A percentile compares a stretch with the other conserved stretches of the same genome.
Conservation (phyloP, 1,140 invertebrate genomes). For the Seison nebaliae region DNA sequence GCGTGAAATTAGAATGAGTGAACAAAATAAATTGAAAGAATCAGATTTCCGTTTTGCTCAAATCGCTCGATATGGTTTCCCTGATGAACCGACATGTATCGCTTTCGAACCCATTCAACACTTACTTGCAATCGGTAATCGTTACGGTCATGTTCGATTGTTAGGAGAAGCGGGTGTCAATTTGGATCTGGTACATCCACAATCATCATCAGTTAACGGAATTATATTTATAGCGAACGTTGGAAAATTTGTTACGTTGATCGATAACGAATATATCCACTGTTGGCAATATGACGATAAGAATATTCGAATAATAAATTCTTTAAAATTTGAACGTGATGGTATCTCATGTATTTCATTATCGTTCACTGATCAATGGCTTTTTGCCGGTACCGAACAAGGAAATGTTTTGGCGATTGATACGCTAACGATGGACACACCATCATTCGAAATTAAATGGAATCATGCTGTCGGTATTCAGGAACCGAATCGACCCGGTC, state of each 20-base stretch:
- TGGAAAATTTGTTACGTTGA: no score
- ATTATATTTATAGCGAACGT: no score
- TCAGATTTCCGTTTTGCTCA: no score
- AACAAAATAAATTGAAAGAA: no score
- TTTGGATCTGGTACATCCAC: not conserved
- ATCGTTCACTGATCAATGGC: slow-evolving; percentile 71
- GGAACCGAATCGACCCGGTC: slow-evolving; percentile 69
- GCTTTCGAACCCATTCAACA: slow-evolving; percentile 91
- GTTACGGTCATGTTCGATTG: slow-evolving; percentile 72
- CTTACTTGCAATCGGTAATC: slow-evolving; percentile 78
- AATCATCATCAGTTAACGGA: not conserved
- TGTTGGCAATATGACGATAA: no score
- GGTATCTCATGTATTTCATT: no score
- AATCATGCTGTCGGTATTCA: no score
- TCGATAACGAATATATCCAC: no score
- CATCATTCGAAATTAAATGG: not conserved
- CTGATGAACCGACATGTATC: slow-evolving; percentile 73
- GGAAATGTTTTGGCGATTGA: slow-evolving; percentile 32
- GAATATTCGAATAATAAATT: no score
- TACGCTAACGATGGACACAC: not conserved
- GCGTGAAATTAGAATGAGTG: no score
- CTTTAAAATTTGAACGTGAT: no score
- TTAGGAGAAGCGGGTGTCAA: slow-evolving; percentile 34
- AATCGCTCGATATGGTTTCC: slow-evolving; percentile 93
- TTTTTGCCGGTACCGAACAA: slow-evolving; percentile 82